A percentile compares a stretch with the other conserved stretches of the same genome.
Evolutionary conservation across 2,888 invertebrate genomes (phyloP).

Genomic region (Macrophya annulata): DNA sequence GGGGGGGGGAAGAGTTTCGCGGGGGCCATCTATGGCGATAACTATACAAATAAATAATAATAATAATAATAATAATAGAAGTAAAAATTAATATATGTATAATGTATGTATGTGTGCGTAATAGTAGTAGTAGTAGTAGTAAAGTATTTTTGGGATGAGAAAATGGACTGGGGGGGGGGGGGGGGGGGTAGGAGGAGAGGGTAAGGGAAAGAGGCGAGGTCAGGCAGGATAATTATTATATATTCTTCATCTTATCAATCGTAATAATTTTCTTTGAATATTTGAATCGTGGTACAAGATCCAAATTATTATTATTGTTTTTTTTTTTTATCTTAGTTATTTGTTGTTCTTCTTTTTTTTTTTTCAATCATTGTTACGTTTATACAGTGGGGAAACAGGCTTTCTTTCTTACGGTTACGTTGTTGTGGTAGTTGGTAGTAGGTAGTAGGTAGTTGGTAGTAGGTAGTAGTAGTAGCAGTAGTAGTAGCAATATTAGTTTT

Average conservation of each 20-base stretch:
- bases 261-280: not conserved
- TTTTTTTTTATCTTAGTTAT: not conserved
- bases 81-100: conserved; percentile 5
- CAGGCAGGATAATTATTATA: not conserved
- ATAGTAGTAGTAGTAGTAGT: not conserved
- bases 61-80: conserved; percentile 22
- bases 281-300: not conserved
- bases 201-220: not conserved
- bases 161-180: not conserved
- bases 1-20: not conserved
- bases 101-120: conserved; percentile 20
- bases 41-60: conserved; percentile 43
- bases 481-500: not conserved
- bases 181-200: not conserved
- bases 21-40: conserved; percentile 41
- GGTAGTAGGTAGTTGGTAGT: not conserved
- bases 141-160: not conserved
- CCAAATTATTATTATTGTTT: not conserved
- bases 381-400: not conserved
- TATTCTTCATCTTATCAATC: not conserved
- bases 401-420: not conserved
- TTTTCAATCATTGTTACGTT: not conserved
- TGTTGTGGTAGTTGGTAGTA: not conserved
- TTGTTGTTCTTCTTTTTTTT: not conserved
- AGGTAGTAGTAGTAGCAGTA: not conserved